Percentiles rank a stretch among this genome's conserved stretches.
Evolutionary conservation across 2,797 vertebrate genomes (phyloP).

Genomic region (Poeciliopsis paucimaculata): DNA sequence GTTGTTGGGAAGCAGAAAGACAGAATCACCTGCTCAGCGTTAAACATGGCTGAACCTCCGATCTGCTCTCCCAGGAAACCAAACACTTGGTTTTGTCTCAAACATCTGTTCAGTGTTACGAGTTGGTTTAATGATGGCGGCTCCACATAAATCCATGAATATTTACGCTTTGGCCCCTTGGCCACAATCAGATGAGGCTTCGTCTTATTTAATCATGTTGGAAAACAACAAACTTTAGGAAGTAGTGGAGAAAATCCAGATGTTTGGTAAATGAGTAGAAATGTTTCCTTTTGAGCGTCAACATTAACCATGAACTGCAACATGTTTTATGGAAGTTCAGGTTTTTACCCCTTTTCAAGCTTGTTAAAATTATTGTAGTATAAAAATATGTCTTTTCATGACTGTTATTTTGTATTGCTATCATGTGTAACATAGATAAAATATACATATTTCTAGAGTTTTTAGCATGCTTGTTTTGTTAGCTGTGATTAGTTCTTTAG

Average conservation of each 20-base stretch:
- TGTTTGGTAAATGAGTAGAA: neutral
- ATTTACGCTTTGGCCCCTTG: slow-evolving; percentile 59
- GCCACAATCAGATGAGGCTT: neutral
- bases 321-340: too few relatives aligned
- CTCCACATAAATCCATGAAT: slow-evolving; percentile 57
- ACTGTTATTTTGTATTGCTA: too few relatives aligned
- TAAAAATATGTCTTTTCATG: too few relatives aligned
- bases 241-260: neutral
- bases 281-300: neutral
- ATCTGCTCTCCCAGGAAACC: neutral
- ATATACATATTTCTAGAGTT: too few relatives aligned
- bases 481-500: too few relatives aligned
- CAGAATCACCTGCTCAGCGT: neutral
- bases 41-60: neutral
- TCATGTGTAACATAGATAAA: too few relatives aligned
- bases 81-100: neutral
- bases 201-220: neutral
- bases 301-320: neutral
- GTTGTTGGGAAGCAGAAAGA: neutral
- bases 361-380: too few relatives aligned
- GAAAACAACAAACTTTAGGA: neutral
- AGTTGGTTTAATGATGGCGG: slow-evolving; percentile 21
- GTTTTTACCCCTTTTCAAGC: too few relatives aligned
- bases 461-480: too few relatives aligned
- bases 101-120: slow-evolving; percentile 1